Base-by-base conservation (phyloP, 2,888 invertebrate species). In the Stenotaenia linearis region DNA sequence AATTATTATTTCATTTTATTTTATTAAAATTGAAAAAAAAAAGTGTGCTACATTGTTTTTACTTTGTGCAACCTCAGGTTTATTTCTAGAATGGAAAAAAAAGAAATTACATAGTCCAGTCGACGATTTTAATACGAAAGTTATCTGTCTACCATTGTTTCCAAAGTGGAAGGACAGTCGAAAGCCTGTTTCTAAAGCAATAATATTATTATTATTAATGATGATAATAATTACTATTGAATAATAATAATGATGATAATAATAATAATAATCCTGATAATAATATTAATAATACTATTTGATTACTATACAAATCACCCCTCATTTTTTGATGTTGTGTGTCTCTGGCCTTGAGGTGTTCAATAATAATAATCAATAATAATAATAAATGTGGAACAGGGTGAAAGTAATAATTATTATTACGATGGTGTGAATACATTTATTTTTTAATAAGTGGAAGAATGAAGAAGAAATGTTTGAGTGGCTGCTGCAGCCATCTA, bases 121-220 rank as follows among this genome's bases (percentile, higher is more conserved):
- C 45, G 45, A 15, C 45, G 45, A 45, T 45, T 45, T 45, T 45
- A 45, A n/a, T 45, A 18, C 18, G 45, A 45, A 45, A 45, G n/a
- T 2, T 18, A 18, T 45, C 45, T 45, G 45, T 45, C 45, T 45
- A n/a, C 45, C 45, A 45, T 45, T 45, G 45, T 45, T n/a, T 15
- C 5, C n/a, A 40, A 40, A 40, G 12, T 15, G 45, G 15, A 74
- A 23, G 74, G 74, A 32, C 74, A 30, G 74, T 74, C 32, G 74
- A 74, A 30, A 32, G 74, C 74, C 74, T 74, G 74, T 74, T 74
- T 74, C 74, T 74, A 74, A 74, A 74, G 74, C 74, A 74, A 74
- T 74, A 74, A 74, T 74, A 74, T 74, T 74, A 74, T 74, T 74
- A 74, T 45, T 45, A 45, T 45, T 45, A 45, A 18, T 45, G 18